Evolutionary conservation across 2,888 invertebrate genomes (phyloP), one percentile per base, ranked within the genome.

Genomic region (Synanthedon andrenaeformis): DNA sequence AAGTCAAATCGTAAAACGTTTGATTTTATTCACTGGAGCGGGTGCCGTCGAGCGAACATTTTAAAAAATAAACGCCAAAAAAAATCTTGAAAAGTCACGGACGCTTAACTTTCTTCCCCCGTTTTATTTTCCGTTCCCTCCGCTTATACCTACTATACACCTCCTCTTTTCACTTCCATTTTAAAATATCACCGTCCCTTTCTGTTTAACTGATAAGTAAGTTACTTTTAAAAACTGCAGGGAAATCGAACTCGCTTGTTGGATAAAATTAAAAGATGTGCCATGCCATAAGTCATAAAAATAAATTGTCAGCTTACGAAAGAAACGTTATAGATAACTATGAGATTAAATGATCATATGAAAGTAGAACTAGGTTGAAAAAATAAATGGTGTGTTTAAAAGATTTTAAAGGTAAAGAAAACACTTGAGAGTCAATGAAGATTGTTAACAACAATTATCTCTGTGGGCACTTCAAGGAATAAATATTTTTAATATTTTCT

Each of bases 81-180:
- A 82, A 85, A 86, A 84, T 82, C 84, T 86, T 86, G 80, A 83
- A 86, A 87, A 87, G 88, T 88, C 88, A 88, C 87, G 87, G 88
- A 82, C 84, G 87, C 86, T 88, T 88, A 88, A 87, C 87, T 88
- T 86, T 84, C 79, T 80, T 84, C 87, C 86, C 86, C 86, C 76
- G 82, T 85, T 86, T 86, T 86, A 87, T 86, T 86, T 80, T 84
- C 74, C 76, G 70, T 77, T 83, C 84, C 86, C 84, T 83, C 76
- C 77, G 74, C 72, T 23, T 23, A 23, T 23, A 23, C 23, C 23
- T 23, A 23, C 23, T 73, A 70, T 75, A 71, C 65, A 70, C 64
- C 14, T 59, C 63, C 60, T 71, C 69, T 74, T 74, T 61, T 57
- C 58, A 63, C 67, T 58, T 19, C n/a, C 56, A 59, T 64, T 60